Base-by-base conservation (phyloP, 1,140 invertebrate genomes). In the Melitaea cinxia region DNA sequence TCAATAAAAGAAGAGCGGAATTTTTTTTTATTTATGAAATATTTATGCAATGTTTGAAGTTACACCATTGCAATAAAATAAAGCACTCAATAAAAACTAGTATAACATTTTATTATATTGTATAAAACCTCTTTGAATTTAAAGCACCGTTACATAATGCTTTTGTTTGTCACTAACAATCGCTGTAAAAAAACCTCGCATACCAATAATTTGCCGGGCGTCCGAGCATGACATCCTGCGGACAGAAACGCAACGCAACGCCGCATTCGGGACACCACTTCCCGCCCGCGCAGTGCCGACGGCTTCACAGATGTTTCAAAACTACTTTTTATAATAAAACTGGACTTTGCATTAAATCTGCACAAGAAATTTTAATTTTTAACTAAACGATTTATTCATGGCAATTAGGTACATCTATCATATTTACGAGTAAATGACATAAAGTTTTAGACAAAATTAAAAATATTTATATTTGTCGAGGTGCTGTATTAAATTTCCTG, bases 181-280 rank as follows among this genome's bases (percentile, higher is more conserved):
- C 30, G 30, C 21, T 39, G 23, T 64, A 42, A 64, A 63, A 67
- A 21, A 60, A 61, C 53, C 62, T 57, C 49, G 62, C 58, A 52
- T 61, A 47, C 65, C 67, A 62, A 67, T 62, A 47, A 39, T 55
- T 37, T 59, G 61, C 59, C 50, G 68, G 56, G 49, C 65, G 49
- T 53, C 65, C 37, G 57, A 75, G 65, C 74, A 61, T 80, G 65
- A 80, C 72, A 80, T 77, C 73, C 77, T 77, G 72, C 58, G 53
- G 63, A 68, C 54, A 54, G 66, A 45, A 19, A 30, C 42, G 62
- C 52, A 52, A 55, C 42, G 53, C 62, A 26, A 17, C 62, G 30
- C 30, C 24, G 65, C 49, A 80, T 73, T 64, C 72, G 73, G 80
- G 79, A 67, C 80, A 71, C 54, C 65, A 75, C 74, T 85, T 83